Evolutionary conservation across 64 coral and sea anemone genomes (phyloP).

Genomic region (Cladopsammia gracilis): DNA sequence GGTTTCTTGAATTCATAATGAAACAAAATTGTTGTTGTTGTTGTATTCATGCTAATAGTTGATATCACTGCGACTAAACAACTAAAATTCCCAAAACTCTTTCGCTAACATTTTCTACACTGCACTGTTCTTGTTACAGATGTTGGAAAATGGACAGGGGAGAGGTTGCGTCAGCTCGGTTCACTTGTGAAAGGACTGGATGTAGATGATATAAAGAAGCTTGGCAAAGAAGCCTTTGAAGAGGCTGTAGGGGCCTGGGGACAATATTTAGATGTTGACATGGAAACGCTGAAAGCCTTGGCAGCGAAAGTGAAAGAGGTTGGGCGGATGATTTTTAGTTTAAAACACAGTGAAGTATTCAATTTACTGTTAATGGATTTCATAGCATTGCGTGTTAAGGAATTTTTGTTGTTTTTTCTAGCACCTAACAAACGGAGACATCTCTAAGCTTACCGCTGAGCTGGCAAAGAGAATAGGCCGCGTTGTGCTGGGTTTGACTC

Average conservation of each 20-base stretch:
- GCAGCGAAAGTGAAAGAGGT: conserved; percentile 87
- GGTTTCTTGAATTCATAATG: too few species aligned
- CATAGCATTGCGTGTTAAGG: too few species aligned
- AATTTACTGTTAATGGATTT: too few species aligned
- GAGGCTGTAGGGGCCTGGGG: conserved; percentile 92
- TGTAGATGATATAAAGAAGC: conserved; percentile 69
- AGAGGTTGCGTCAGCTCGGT: conserved; percentile 84
- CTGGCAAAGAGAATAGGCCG: conserved; percentile 85
- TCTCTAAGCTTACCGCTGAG: conserved; percentile 62
- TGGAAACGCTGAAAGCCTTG: conserved; percentile 79
- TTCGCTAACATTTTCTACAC: background rate
- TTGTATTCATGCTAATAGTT: too few species aligned
- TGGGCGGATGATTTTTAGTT: background rate
- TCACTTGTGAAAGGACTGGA: conserved; percentile 89
- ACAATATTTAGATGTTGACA: conserved; percentile 69
- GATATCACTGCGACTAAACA: too few species aligned
- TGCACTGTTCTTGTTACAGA: conserved; percentile 31
- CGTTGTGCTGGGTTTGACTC: conserved; percentile 82
- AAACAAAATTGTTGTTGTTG: too few species aligned
- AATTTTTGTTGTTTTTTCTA: background rate
- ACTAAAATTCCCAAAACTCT: background rate
- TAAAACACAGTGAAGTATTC: too few species aligned
- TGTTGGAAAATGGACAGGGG: conserved; percentile 84
- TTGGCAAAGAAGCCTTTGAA: conserved; percentile 85
- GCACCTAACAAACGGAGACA: conserved; percentile 72